These are phyloP conservation scores for Lagocephalus sceleratus DNA, from an alignment of 2,797 vertebrate species.

Conservation along the genomic window DNA sequence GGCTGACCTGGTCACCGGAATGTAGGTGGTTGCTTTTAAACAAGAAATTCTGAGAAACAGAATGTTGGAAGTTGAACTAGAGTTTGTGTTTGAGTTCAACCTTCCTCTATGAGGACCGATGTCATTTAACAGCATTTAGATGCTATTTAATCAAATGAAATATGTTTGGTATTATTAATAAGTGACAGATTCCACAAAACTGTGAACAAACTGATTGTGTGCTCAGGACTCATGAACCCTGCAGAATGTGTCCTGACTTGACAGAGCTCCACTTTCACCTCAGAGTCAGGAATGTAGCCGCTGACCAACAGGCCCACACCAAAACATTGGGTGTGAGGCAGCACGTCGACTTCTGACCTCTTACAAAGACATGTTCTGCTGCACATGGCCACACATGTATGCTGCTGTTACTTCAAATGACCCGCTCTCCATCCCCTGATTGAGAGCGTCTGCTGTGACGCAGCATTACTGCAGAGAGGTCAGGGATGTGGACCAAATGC, in stretches of 20 bases:
- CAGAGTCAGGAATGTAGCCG: constrained; percentile 23
- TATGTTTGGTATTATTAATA: not conserved
- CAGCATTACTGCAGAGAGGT: constrained; percentile 9
- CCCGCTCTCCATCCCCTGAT: constrained; percentile 10
- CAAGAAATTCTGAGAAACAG: constrained; percentile 32
- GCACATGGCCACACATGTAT: constrained; percentile 28
- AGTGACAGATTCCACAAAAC: not conserved
- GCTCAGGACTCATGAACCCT: constrained; percentile 8
- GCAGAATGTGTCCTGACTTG: constrained; percentile 26
- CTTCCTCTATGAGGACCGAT: no score
- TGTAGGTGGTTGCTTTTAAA: constrained; percentile 34
- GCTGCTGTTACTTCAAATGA: constrained; percentile 4
- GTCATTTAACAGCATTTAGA: no score
- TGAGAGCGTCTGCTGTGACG: constrained; percentile 17
- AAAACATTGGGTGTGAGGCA: constrained; percentile 25
- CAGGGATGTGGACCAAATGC: constrained; percentile 11
- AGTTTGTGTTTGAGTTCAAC: constrained; percentile 31
- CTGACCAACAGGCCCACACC: constrained; percentile 34
- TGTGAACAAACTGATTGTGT: not conserved
- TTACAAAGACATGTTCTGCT: constrained; percentile 36
- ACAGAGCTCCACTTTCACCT: constrained; percentile 19
- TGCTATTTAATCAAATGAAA: not conserved
- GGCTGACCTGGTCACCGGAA: constrained; percentile 54
- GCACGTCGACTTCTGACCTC: constrained; percentile 38
- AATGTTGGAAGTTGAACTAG: constrained; percentile 20